These are phyloP conservation scores for Darwinula stevensoni DNA, from an alignment of 2,888 invertebrate species.

Conservation along the genomic window DNA sequence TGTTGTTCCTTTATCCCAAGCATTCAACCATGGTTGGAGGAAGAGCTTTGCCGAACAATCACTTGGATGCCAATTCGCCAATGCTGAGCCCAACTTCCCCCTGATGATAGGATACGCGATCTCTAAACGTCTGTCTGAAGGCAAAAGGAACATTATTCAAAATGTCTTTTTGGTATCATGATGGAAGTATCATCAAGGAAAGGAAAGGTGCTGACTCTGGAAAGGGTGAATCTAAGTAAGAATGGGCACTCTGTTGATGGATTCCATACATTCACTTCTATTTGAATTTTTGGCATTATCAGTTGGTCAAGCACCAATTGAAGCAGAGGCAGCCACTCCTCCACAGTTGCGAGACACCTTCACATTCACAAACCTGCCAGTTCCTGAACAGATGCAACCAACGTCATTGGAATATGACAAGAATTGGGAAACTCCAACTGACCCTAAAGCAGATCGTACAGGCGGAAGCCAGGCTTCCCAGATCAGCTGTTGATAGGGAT, in stretches of 20 bases:
- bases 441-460: conserved; percentile 34
- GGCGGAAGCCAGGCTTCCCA: conserved; percentile 79
- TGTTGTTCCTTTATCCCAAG: conserved; percentile 42
- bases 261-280: conserved; percentile 70
- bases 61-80: conserved; percentile 81
- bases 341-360: conserved; percentile 39
- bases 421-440: too few species aligned
- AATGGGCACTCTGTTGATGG: conserved; percentile 83
- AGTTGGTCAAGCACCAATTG: conserved; percentile 67
- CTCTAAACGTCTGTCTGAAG: conserved; percentile 16
- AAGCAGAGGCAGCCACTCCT: conserved; percentile 45
- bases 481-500: conserved; percentile 47
- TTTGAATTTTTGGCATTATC: conserved; percentile 33
- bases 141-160: too few species aligned
- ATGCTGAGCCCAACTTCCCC: conserved; percentile 58
- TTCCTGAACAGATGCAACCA: too few species aligned
- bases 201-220: conserved; percentile 24
- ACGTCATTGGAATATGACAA: too few species aligned
- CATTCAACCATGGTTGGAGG: conserved; percentile 60
- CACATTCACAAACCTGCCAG: conserved; percentile 59
- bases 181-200: conserved; percentile 1
- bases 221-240: conserved; percentile 93
- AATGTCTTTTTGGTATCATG: conserved; percentile 3
- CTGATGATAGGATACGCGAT: conserved; percentile 63
- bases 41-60: conserved; percentile 75